phyloP scores from a whole-genome alignment of 2,888 invertebrate species.

The Eugnorisma glareosa region DNA sequence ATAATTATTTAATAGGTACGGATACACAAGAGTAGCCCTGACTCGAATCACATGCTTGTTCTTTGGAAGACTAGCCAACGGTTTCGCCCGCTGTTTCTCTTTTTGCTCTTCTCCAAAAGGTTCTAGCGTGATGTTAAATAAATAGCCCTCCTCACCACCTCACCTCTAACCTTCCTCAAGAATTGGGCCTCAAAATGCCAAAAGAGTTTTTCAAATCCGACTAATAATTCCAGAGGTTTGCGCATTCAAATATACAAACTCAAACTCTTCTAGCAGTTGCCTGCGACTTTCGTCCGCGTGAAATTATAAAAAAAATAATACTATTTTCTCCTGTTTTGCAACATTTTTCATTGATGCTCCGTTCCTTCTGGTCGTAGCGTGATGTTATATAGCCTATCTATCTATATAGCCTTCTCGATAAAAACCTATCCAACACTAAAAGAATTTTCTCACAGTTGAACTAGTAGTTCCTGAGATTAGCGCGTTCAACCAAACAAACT shows the following conservation, averaged over 20 bases:
- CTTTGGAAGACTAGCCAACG: conserved; percentile 3
- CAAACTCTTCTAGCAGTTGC: too few relatives aligned
- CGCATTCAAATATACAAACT: not conserved
- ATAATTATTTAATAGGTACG: conserved; percentile 1
- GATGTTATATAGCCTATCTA: too few relatives aligned
- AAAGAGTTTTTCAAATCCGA: not conserved
- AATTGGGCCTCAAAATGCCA: not conserved
- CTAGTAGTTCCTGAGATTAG: not conserved
- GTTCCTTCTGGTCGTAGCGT: too few relatives aligned
- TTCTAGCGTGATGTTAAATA: not conserved
- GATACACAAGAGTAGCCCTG: conserved; percentile 28
- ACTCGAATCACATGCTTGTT: conserved; percentile 23
- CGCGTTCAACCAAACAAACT: not conserved
- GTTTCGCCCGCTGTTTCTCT: not conserved
- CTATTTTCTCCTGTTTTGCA: too few relatives aligned
- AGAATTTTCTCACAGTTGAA: too few relatives aligned
- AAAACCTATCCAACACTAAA: too few relatives aligned
- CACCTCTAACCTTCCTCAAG: not conserved
- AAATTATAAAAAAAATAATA: too few relatives aligned
- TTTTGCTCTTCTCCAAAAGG: not conserved
- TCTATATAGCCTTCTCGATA: too few relatives aligned
- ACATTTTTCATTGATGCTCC: too few relatives aligned
- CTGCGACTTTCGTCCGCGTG: too few relatives aligned
- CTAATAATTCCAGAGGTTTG: not conserved
- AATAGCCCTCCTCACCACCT: too few relatives aligned